phyloP scores from a whole-genome alignment of 1,140 invertebrate genomes.

The Tetramorium parvispinum region DNA sequence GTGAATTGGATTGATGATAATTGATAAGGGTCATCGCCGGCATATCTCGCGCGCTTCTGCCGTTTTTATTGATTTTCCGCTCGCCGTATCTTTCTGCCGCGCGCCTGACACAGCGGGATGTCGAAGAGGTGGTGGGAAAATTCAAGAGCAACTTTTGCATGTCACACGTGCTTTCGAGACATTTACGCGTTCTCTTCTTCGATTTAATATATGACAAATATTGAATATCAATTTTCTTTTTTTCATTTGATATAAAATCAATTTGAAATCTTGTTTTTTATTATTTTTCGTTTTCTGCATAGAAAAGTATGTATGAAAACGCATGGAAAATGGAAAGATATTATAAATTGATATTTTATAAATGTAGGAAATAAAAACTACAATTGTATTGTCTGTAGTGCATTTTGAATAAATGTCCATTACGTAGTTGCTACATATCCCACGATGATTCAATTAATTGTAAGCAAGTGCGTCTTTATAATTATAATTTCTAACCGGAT shows the following conservation, averaged over 20 bases:
- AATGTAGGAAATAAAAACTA: too few species aligned
- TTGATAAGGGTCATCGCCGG: background rate
- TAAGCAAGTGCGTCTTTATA: too few species aligned
- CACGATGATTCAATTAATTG: too few species aligned
- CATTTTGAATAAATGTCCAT: too few species aligned
- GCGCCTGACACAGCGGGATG: background rate
- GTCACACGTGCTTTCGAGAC: background rate
- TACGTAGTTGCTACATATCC: too few species aligned
- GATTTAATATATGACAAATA: background rate
- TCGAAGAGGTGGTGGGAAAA: background rate
- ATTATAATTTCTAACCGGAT: too few species aligned
- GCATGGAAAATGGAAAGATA: too few species aligned
- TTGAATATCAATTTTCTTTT: background rate
- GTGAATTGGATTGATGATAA: background rate
- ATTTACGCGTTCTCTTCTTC: background rate
- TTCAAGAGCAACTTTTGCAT: background rate
- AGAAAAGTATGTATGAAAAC: background rate
- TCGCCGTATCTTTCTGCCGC: background rate
- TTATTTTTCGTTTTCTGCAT: background rate
- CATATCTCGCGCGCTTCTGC: background rate
- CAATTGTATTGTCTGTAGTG: too few species aligned
- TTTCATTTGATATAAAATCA: background rate
- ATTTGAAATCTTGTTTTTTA: background rate
- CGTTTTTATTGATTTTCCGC: conserved; percentile 21
- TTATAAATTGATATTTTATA: too few species aligned